A percentile compares a stretch with the other conserved stretches of the same genome.
Evolutionary conservation across 2,888 invertebrate species (phyloP).

Genomic region (Arctia plantaginis): DNA sequence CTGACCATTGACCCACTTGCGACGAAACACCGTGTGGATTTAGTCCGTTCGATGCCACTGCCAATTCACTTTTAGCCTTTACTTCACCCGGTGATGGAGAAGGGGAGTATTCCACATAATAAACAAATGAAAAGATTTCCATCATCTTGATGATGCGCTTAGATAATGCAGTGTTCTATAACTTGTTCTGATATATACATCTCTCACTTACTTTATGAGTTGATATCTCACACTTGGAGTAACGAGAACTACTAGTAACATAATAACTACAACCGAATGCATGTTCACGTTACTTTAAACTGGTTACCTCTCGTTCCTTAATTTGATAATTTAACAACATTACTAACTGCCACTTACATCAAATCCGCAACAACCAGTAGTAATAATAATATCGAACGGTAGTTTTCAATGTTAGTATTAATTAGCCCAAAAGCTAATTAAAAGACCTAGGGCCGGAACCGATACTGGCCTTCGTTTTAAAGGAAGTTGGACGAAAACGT

Average conservation of each 20-base stretch:
- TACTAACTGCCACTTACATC: conserved; percentile 17
- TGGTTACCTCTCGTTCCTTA: background rate
- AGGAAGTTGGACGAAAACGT: conserved; percentile 66
- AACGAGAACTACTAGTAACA: background rate
- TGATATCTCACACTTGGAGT: background rate
- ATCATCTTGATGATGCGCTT: too few relatives aligned
- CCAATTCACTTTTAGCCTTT: background rate
- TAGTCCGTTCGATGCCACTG: background rate
- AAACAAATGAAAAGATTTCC: background rate
- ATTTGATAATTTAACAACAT: background rate
- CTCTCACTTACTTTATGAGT: background rate
- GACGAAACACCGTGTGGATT: background rate
- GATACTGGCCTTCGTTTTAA: conserved; percentile 61
- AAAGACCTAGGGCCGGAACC: conserved; percentile 62
- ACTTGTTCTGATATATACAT: background rate
- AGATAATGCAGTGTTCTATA: background rate
- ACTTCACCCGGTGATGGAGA: background rate
- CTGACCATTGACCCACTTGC: background rate
- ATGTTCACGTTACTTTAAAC: background rate
- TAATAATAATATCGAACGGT: conserved; percentile 43
- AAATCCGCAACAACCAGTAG: conserved; percentile 26
- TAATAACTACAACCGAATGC: background rate
- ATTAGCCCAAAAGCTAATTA: conserved; percentile 53
- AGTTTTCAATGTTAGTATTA: conserved; percentile 54
- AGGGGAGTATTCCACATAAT: background rate